Evolutionary conservation across 2,797 vertebrate genomes (phyloP), one percentile per base, ranked within the genome.

Genomic region (Falco columbarius): DNA sequence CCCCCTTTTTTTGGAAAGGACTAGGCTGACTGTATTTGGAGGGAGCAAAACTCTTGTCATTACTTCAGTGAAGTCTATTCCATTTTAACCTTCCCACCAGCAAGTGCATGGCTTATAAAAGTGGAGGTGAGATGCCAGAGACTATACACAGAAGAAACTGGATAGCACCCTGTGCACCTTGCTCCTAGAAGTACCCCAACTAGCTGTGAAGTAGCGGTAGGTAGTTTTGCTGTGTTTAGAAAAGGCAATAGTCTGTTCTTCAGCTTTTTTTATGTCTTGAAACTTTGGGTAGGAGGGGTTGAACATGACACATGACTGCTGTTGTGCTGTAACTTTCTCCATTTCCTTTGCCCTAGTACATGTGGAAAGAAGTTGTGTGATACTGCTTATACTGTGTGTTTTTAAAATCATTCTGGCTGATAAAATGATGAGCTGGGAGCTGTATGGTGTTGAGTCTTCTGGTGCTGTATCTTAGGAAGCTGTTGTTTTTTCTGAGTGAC

Each of bases 241-340:
- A 34, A 40, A 27, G 15, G 51, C 22, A 10, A 3, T 10, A 27
- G 58, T 29, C 63, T 29, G 16, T 36, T 51, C 10, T 10, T 12
- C 1, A 17, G 8, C 38, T 62, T n/a, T n/a, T n/a, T 32, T 3
- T 3, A 26, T 26, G 9, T 42, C 42, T 14, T 18, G 17, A n/a
- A 13, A 14, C 58, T 30, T 55, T 12, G 36, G 15, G 1, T 6
- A 9, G 71, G 9, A 63, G 30, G 5, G 24, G 14, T 44, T 51
- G 61, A 38, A 17, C 4, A 0, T 1, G 5, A 17, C 8, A 2
- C 1, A 0, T n/a, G 2, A 2, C 47, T 42, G 40, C 7, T 59
- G 27, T 59, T 0, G 1, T 17, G 27, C 44, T 61, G 14, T 44
- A 24, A 17, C 72, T 73, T 68, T 17, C 24, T 65, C 24, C 12